Evolutionary conservation across 2,888 invertebrate genomes (phyloP).

Genomic region (Thalpophila matura): DNA sequence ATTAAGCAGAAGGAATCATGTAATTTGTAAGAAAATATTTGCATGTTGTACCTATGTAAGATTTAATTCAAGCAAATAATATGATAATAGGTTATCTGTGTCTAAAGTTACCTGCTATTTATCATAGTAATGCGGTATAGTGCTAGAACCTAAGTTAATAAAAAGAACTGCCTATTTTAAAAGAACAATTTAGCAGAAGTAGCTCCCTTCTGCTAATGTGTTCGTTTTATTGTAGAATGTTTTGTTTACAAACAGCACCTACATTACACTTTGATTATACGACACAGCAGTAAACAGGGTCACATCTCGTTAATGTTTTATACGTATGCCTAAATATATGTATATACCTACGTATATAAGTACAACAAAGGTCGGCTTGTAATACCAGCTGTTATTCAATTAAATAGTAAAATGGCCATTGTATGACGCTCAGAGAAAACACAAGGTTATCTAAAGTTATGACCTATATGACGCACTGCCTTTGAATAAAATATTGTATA

Average conservation of each 20-base stretch:
- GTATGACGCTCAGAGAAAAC: background rate
- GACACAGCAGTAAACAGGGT: background rate
- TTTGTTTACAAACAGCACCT: background rate
- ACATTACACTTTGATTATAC: conserved; percentile 16
- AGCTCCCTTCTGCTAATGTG: too few species aligned
- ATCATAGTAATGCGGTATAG: too few species aligned
- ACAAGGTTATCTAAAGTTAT: conserved; percentile 2
- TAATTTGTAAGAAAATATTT: conserved; percentile 1
- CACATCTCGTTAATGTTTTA: background rate
- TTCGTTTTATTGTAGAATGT: too few species aligned
- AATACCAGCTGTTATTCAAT: background rate
- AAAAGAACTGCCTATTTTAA: conserved; percentile 4
- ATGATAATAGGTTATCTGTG: background rate
- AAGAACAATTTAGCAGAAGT: background rate
- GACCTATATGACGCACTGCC: background rate
- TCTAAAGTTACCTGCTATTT: too few species aligned
- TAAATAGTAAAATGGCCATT: conserved; percentile 14
- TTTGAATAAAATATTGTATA: background rate
- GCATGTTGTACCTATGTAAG: background rate
- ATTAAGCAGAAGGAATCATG: background rate
- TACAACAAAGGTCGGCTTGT: conserved; percentile 6
- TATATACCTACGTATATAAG: too few species aligned
- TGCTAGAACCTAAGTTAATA: background rate
- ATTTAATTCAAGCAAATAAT: background rate
- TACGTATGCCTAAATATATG: conserved; percentile 11